These are phyloP conservation scores for Ametastegia equiseti DNA, from an alignment of 2,888 invertebrate species.

Conservation along the genomic window DNA sequence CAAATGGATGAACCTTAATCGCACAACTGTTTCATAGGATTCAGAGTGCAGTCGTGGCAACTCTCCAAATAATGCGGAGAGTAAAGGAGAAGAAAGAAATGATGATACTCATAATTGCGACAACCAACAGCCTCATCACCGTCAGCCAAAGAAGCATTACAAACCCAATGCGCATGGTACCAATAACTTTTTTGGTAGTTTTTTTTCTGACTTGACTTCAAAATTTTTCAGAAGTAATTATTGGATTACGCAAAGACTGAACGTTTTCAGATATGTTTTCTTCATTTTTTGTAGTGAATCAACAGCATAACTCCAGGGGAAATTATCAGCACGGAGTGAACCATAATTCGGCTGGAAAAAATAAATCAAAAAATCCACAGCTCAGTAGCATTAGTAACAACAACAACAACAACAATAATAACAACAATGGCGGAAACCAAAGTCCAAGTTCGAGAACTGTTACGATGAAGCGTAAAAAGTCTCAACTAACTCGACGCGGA, in stretches of 20 bases:
- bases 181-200: slow-evolving; percentile 30
- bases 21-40: slow-evolving; percentile 62
- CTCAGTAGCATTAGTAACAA: slow-evolving; percentile 55
- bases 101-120: slow-evolving; percentile 69
- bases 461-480: slow-evolving; percentile 72
- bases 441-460: slow-evolving; percentile 68
- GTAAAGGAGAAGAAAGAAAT: slow-evolving; percentile 69
- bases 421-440: slow-evolving; percentile 67
- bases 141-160: slow-evolving; percentile 70
- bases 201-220: neutral
- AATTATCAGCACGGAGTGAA: slow-evolving; percentile 69
- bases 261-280: neutral
- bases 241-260: neutral
- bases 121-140: slow-evolving; percentile 67
- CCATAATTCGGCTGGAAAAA: slow-evolving; percentile 66
- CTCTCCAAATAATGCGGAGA: slow-evolving; percentile 71
- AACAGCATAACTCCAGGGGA: slow-evolving; percentile 68
- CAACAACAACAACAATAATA: slow-evolving; percentile 53
- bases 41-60: slow-evolving; percentile 74
- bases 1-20: neutral
- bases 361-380: slow-evolving; percentile 65
- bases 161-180: slow-evolving; percentile 70
- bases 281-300: slow-evolving; percentile 57
- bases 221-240: neutral
- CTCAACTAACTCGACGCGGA: slow-evolving; percentile 67